phyloP scores from a whole-genome alignment of 2,888 invertebrate species.

The Pyrrhia umbra region DNA sequence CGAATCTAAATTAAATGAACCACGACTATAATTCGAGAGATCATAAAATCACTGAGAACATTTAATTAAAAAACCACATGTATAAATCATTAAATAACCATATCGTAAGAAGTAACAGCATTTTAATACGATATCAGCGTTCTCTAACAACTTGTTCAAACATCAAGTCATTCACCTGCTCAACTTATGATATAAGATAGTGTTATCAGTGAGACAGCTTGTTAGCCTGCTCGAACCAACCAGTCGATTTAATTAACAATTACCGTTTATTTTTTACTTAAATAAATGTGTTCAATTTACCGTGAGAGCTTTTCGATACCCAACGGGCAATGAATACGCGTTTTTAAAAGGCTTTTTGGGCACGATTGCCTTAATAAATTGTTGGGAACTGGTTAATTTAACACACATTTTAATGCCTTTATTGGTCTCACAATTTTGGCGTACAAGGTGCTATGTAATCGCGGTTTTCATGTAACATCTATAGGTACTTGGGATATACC shows the following conservation, averaged over 20 bases:
- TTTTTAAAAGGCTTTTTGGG: constrained; percentile 23
- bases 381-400: constrained; percentile 25
- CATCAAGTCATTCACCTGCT: constrained; percentile 81
- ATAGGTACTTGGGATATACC: background rate
- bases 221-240: constrained; percentile 29
- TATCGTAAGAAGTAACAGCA: constrained; percentile 62
- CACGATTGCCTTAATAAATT: constrained; percentile 31
- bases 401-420: constrained; percentile 20
- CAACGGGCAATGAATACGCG: constrained; percentile 15
- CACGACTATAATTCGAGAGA: background rate
- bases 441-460: background rate
- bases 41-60: constrained; percentile 22
- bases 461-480: background rate
- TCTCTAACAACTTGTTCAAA: constrained; percentile 75
- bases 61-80: constrained; percentile 22
- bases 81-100: constrained; percentile 41
- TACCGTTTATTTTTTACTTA: constrained; percentile 45
- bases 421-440: constrained; percentile 18
- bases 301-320: constrained; percentile 36
- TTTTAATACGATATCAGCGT: constrained; percentile 76
- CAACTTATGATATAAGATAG: constrained; percentile 76
- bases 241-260: constrained; percentile 56
- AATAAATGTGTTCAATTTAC: constrained; percentile 11
- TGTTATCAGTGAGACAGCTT: constrained; percentile 66
- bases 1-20: constrained; percentile 4